These are phyloP conservation scores for Phrynocephalus vlangalii DNA, from an alignment of 2,797 vertebrate species.

Conservation along the genomic window DNA sequence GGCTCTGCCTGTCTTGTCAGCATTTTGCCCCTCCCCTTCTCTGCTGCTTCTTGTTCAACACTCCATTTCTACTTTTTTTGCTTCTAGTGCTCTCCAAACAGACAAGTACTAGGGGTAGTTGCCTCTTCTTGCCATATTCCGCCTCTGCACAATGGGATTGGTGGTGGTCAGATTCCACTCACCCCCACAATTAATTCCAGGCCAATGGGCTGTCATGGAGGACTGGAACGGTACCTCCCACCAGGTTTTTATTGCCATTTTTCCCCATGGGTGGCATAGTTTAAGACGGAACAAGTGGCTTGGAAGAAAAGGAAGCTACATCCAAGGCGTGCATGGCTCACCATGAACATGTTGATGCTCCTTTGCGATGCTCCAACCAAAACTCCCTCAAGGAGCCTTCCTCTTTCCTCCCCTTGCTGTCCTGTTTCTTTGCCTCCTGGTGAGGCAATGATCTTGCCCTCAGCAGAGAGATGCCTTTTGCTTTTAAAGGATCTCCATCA, in stretches of 20 bases:
- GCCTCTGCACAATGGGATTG: neutral
- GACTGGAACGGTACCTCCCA: neutral
- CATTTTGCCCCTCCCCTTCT: neutral
- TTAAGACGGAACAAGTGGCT: conserved; percentile 63
- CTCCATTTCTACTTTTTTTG: neutral
- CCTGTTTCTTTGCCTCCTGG: conserved; percentile 3
- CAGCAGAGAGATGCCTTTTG: neutral
- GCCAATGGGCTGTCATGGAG: neutral
- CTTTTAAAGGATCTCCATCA: conserved; percentile 7
- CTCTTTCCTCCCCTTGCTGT: neutral
- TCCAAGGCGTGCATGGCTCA: conserved; percentile 62
- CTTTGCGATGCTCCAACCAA: conserved; percentile 54
- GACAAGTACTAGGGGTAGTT: neutral
- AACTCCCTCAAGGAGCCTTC: conserved; percentile 28
- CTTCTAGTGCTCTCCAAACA: neutral
- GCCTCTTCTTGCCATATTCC: neutral
- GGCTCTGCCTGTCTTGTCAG: neutral
- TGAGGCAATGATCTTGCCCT: conserved; percentile 5
- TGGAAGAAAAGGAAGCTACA: conserved; percentile 70
- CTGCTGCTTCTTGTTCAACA: neutral
- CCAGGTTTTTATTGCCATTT: neutral
- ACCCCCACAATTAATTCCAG: neutral
- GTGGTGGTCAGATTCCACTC: neutral
- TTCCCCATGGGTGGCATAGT: conserved; percentile 23
- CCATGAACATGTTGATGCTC: conserved; percentile 49